Conservation (phyloP, 2,113 vertebrate species). For the Clarias macrocephalus region DNA sequence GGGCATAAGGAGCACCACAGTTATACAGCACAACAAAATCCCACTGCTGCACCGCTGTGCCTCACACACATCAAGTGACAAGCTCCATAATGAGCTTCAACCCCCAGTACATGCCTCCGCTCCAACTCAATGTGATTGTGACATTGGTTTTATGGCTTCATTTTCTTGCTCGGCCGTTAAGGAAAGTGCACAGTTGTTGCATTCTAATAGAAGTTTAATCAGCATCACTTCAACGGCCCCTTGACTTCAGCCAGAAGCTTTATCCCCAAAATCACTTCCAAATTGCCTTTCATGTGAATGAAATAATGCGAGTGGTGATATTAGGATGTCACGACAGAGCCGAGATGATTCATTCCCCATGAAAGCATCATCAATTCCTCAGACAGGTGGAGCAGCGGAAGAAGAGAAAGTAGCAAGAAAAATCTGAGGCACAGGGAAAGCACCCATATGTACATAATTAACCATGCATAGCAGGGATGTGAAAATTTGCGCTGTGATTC, state of each 20-base stretch:
- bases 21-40: slow-evolving; percentile 25
- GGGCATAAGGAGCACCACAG: not conserved
- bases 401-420: slow-evolving; percentile 29
- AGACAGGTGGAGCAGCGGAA: slow-evolving; percentile 35
- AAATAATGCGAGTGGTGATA: slow-evolving; percentile 17
- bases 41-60: not conserved
- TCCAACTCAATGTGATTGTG: slow-evolving; percentile 24
- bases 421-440: slow-evolving; percentile 24
- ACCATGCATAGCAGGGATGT: slow-evolving; percentile 37
- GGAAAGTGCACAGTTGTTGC: slow-evolving; percentile 31
- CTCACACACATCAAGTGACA: slow-evolving; percentile 33
- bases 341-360: slow-evolving; percentile 43
- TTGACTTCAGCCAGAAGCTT: slow-evolving; percentile 21
- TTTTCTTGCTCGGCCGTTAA: slow-evolving; percentile 17
- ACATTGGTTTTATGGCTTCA: slow-evolving; percentile 30
- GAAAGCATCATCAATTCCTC: slow-evolving; percentile 39
- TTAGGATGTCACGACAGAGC: slow-evolving; percentile 39
- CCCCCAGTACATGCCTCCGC: slow-evolving; percentile 18
- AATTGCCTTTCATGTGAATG: slow-evolving; percentile 29
- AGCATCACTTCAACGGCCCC: slow-evolving; percentile 18
- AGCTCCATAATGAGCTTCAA: slow-evolving; percentile 31
- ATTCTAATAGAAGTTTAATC: slow-evolving; percentile 34
- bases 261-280: slow-evolving; percentile 25
- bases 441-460: slow-evolving; percentile 50
- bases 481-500: slow-evolving; percentile 42